Base-by-base conservation (phyloP, 1,140 invertebrate genomes). In the Drosophila ogumai region DNA sequence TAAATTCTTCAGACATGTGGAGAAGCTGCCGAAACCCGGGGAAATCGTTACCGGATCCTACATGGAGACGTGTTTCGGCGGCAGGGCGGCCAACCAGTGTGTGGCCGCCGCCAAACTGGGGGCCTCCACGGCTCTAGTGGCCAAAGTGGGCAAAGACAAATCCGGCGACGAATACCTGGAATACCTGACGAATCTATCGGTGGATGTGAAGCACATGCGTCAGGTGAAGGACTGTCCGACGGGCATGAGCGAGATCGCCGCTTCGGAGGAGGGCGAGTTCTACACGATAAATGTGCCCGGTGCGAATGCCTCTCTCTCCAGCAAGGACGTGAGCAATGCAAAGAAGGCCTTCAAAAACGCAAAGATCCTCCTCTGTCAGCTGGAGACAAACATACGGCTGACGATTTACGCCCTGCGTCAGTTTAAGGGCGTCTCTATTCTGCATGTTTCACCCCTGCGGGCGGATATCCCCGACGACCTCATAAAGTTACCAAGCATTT, bases 51-150 rank as follows among this genome's bases (percentile, higher is more conserved):
- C 95, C 91, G 98, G 98, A 19, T 94, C 93, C 52, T 95, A 95
- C 88, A 99, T 98, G 94, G 93, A 94, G 40, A 96, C 95, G 54
- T 97, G 96, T 49, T 98, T 95, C 94, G 99, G 99, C 17, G 99
- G 98, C 1, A 99, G 99, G 94, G 98, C 98, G 22, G 98, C 98
- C 13, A 99, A 99, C 94, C 98, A 99, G 93, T 98, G 97, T 93
- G 95, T 99, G 6, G 96, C 97, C 68, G 97, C 97, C 38, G 95
- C 96, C 1, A 96, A 96, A 92, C 94, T 99, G 57, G 98, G 98
- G 44, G 96, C 95, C 50, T 94, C 95, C 50, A 95, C 96, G 19
- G 94, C 95, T 6, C 95, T 99, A 93, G 94, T 99, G 85, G 96
- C 96, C 50, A 97, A 97, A 93, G 96, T 99, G 95, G 98, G 98